Conservation (phyloP, 2,113 vertebrate species). For the Monopterus albus region DNA sequence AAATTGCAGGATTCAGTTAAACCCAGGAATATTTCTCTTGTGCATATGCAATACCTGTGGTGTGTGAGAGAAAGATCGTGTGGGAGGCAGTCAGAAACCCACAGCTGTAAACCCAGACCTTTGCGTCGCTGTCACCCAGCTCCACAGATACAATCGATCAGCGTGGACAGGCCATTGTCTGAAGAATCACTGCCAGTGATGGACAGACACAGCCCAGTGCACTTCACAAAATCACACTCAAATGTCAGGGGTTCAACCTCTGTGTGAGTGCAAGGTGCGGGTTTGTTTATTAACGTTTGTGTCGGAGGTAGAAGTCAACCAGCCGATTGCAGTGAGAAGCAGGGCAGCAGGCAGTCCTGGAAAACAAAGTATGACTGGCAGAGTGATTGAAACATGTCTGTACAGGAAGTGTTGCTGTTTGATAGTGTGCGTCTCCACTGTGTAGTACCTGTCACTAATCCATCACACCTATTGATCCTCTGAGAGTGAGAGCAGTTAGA, state of each 20-base stretch:
- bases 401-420: constrained; percentile 63
- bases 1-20: too few relatives aligned
- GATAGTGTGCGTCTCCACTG: constrained; percentile 62
- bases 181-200: constrained; percentile 45
- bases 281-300: background rate
- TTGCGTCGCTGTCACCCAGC: constrained; percentile 16
- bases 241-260: constrained; percentile 68
- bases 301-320: constrained; percentile 19
- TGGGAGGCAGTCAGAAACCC: constrained; percentile 37
- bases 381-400: constrained; percentile 61
- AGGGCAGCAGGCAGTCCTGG: background rate
- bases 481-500: constrained; percentile 46
- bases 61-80: constrained; percentile 10
- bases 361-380: constrained; percentile 55
- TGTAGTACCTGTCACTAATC: constrained; percentile 70
- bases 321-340: background rate
- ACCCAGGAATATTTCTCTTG: too few relatives aligned
- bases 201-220: constrained; percentile 32
- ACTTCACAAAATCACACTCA: constrained; percentile 68
- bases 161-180: constrained; percentile 41
- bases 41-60: background rate
- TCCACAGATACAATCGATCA: constrained; percentile 55
- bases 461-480: constrained; percentile 76
- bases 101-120: constrained; percentile 44
- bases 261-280: background rate